Evolutionary conservation across 2,888 invertebrate genomes (phyloP).

Genomic region (Xanthorhoe designata): DNA sequence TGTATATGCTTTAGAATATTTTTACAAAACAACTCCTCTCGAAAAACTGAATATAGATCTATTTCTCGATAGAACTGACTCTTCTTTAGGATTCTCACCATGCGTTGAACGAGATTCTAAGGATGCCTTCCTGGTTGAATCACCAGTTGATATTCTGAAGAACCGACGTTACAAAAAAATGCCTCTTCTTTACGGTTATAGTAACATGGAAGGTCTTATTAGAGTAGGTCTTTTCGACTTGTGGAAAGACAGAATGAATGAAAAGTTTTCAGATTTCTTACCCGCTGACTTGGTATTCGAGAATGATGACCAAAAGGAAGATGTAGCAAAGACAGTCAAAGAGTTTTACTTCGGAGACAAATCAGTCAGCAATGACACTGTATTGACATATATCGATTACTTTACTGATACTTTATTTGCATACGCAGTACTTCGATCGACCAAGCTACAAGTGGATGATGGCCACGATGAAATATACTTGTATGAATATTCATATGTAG

Average conservation of each 20-base stretch:
- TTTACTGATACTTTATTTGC: slow-evolving; percentile 24
- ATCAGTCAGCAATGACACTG: slow-evolving; percentile 14
- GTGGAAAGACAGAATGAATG: slow-evolving; percentile 51
- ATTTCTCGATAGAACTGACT: slow-evolving; percentile 35
- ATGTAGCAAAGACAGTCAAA: slow-evolving; percentile 20
- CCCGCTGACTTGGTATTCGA: slow-evolving; percentile 48
- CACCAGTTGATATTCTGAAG: slow-evolving; percentile 57
- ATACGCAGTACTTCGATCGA: slow-evolving; percentile 12
- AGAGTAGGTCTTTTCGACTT: slow-evolving; percentile 40
- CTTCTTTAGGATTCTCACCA: slow-evolving; percentile 47
- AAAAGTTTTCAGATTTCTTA: slow-evolving; percentile 51
- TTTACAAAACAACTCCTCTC: slow-evolving; percentile 53
- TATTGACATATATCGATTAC: slow-evolving; percentile 17
- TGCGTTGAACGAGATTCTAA: slow-evolving; percentile 46
- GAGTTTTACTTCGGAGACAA: slow-evolving; percentile 24
- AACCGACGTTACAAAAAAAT: slow-evolving; percentile 54
- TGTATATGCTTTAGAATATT: slow-evolving; percentile 55
- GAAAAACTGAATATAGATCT: slow-evolving; percentile 42
- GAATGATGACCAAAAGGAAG: slow-evolving; percentile 16
- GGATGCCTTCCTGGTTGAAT: slow-evolving; percentile 51
- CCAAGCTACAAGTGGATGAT: slow-evolving; percentile 22
- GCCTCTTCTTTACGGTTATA: slow-evolving; percentile 59
- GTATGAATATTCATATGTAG: slow-evolving; percentile 56
- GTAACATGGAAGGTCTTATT: slow-evolving; percentile 56
- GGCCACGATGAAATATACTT: slow-evolving; percentile 55